phyloP scores from a whole-genome alignment of 2,797 vertebrate genomes.

The Intellagama lesueurii region DNA sequence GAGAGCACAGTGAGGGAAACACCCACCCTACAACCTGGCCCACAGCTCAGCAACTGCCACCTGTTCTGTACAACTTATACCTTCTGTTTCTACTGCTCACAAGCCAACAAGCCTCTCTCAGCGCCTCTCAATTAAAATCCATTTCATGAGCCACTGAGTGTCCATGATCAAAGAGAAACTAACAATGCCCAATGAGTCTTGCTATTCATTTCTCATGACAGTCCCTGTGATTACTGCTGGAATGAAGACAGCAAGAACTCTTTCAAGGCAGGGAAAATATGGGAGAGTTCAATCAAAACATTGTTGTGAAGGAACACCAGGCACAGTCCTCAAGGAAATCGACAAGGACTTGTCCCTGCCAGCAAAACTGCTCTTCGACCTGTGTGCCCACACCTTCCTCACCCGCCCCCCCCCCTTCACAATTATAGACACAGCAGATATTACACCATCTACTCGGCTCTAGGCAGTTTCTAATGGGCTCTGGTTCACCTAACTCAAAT shows the following conservation, averaged over 20 bases:
- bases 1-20: too few species aligned
- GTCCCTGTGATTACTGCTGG: neutral
- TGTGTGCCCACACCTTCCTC: too few species aligned
- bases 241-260: neutral
- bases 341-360: neutral
- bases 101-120: neutral
- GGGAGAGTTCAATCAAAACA: too few species aligned
- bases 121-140: neutral
- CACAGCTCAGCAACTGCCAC: too few species aligned
- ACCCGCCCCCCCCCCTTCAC: too few species aligned
- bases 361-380: neutral
- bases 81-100: too few species aligned
- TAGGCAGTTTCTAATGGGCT: neutral
- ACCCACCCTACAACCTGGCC: too few species aligned
- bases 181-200: neutral
- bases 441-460: neutral
- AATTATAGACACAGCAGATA: too few species aligned
- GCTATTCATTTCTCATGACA: too few species aligned
- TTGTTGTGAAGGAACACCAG: neutral
- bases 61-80: too few species aligned
- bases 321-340: neutral
- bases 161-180: neutral
- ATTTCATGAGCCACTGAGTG: neutral
- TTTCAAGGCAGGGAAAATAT: neutral
- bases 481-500: neutral